Evolutionary conservation across 92 coral and sea anemone species (phyloP).

Genomic region (Phymanthus crucifer): DNA sequence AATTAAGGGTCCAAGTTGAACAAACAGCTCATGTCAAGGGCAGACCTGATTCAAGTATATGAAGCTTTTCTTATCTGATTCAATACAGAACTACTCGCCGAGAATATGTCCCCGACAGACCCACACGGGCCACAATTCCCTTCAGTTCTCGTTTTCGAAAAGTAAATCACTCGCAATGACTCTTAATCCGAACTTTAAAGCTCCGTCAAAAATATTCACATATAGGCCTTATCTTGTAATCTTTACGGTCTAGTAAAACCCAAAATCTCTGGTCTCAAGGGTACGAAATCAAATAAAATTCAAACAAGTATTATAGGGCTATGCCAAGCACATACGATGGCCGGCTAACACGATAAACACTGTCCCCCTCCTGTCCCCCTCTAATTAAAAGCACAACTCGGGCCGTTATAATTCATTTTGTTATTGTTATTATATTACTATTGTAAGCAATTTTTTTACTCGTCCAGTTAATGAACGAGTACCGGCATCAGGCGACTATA

Average conservation of each 20-base stretch:
- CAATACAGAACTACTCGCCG: neutral
- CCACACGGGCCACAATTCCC: neutral
- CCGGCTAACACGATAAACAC: neutral
- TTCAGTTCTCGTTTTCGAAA: neutral
- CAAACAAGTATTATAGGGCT: neutral
- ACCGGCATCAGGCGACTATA: slow-evolving; percentile 26
- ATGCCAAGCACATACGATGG: neutral
- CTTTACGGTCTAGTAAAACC: neutral
- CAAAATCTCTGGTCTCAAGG: neutral
- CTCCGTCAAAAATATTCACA: neutral
- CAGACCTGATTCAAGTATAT: slow-evolving; percentile 8
- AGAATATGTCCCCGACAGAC: neutral
- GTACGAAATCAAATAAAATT: neutral
- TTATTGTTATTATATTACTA: slow-evolving; percentile 20
- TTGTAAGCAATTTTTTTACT: slow-evolving; percentile 43
- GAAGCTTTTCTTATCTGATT: slow-evolving; percentile 25
- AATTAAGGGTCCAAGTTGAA: slow-evolving; percentile 10
- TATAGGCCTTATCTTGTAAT: neutral
- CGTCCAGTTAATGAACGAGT: slow-evolving; percentile 18
- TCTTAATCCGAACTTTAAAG: neutral
- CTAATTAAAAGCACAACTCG: neutral
- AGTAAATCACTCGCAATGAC: neutral
- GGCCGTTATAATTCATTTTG: neutral
- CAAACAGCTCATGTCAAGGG: slow-evolving; percentile 23
- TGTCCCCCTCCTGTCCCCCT: too few relatives aligned